These are phyloP conservation scores for Bufo gargarizans DNA, from an alignment of 2,113 vertebrate species.

Conservation along the genomic window DNA sequence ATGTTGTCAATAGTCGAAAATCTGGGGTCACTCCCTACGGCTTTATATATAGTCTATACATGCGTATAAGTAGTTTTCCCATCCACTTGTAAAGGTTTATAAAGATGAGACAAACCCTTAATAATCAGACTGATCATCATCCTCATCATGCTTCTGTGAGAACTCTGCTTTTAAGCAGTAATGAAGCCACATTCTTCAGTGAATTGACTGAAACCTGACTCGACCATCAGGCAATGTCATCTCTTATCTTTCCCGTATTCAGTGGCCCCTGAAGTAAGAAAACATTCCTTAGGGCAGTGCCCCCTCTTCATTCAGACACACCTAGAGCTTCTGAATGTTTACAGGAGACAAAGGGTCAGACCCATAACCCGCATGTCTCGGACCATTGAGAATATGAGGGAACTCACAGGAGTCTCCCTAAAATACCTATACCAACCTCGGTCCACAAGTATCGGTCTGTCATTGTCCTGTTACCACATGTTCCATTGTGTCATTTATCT, in stretches of 20 bases:
- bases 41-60: too few relatives aligned
- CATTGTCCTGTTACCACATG: not conserved
- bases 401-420: not conserved
- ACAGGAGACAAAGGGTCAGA: not conserved
- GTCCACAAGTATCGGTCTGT: not conserved
- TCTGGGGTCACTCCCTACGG: too few relatives aligned
- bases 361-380: too few relatives aligned
- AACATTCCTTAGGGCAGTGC: not conserved
- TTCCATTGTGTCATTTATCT: too few relatives aligned
- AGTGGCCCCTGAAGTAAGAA: slow-evolving; percentile 3
- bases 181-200: not conserved
- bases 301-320: not conserved
- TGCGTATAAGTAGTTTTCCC: too few relatives aligned
- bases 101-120: not conserved
- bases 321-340: not conserved
- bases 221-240: not conserved
- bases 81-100: not conserved
- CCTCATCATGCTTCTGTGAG: not conserved
- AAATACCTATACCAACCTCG: not conserved
- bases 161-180: not conserved
- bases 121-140: not conserved
- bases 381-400: not conserved
- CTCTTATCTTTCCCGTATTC: not conserved
- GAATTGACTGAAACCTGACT: not conserved
- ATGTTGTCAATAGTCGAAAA: too few relatives aligned